Percentiles rank a stretch among this genome's conserved stretches.
Evolutionary conservation across 2,888 invertebrate species (phyloP).

Genomic region (Cephalotes varians): DNA sequence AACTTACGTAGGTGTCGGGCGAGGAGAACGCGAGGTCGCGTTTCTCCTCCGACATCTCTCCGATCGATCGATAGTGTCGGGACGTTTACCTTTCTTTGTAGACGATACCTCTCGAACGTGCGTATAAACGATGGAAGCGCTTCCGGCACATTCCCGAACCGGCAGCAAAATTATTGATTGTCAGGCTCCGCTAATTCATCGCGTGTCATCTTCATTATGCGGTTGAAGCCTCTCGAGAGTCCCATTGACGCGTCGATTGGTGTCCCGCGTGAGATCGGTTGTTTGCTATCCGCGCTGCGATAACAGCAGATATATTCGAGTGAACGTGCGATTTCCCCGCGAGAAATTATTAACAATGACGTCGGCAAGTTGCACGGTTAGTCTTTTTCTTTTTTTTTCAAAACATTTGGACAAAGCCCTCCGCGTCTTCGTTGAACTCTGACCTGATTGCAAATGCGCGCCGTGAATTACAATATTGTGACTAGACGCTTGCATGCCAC

Average conservation of each 20-base stretch:
- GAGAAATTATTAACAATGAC: conserved; percentile 53
- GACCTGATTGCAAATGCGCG: conserved; percentile 50
- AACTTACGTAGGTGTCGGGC: conserved; percentile 76
- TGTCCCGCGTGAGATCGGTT: conserved; percentile 50
- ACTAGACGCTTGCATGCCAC: conserved; percentile 21
- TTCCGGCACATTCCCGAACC: conserved; percentile 71
- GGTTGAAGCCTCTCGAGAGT: conserved; percentile 25
- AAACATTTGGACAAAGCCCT: conserved; percentile 49
- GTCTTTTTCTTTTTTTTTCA: background rate
- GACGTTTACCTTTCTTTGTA: conserved; percentile 52
- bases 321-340: conserved; percentile 48
- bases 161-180: conserved; percentile 41
- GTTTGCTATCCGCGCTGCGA: conserved; percentile 49
- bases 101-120: conserved; percentile 29
- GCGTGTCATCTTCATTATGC: conserved; percentile 43
- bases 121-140: conserved; percentile 59
- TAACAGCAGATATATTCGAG: conserved; percentile 46
- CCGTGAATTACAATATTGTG: conserved; percentile 45
- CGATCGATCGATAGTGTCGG: conserved; percentile 72
- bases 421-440: conserved; percentile 41
- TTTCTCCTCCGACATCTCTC: too few relatives aligned
- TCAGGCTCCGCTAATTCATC: conserved; percentile 60
- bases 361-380: conserved; percentile 46
- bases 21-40: conserved; percentile 70
- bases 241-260: conserved; percentile 43